Conservation (phyloP, 2,888 invertebrate species). For the Drosophila mimica region DNA sequence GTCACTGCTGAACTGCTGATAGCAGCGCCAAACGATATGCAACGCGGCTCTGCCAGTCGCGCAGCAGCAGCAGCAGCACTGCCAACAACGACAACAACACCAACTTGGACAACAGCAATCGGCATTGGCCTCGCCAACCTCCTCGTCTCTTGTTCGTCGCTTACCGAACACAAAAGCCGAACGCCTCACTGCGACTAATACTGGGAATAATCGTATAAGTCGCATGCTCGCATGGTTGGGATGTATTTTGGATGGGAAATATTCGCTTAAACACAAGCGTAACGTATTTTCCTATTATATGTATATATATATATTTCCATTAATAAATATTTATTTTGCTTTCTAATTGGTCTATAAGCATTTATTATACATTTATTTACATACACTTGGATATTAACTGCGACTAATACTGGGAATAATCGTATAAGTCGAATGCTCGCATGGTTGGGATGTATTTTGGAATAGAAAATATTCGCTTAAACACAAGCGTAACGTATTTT, state of each 20-base stretch:
- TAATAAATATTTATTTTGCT: neutral
- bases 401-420: constrained; percentile 8
- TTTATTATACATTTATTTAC: neutral
- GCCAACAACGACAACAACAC: constrained; percentile 29
- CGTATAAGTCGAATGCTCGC: constrained; percentile 17
- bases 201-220: constrained; percentile 26
- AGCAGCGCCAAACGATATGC: constrained; percentile 76
- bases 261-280: neutral
- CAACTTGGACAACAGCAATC: constrained; percentile 19
- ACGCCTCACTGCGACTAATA: neutral
- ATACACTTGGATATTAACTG: neutral
- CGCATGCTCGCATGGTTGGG: neutral
- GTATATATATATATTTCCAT: neutral
- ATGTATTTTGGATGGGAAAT: constrained; percentile 5
- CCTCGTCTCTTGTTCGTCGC: constrained; percentile 5
- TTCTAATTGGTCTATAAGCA: neutral
- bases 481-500: neutral
- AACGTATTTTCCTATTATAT: neutral
- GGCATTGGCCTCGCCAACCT: constrained; percentile 13
- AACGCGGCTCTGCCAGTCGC: constrained; percentile 61
- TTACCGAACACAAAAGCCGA: constrained; percentile 9
- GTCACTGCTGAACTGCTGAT: constrained; percentile 63
- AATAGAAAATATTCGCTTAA: neutral
- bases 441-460: constrained; percentile 1
- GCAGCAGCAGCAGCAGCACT: constrained; percentile 51